Conservation (phyloP, 2,888 invertebrate genomes). For the Drosophila niveifrons region DNA sequence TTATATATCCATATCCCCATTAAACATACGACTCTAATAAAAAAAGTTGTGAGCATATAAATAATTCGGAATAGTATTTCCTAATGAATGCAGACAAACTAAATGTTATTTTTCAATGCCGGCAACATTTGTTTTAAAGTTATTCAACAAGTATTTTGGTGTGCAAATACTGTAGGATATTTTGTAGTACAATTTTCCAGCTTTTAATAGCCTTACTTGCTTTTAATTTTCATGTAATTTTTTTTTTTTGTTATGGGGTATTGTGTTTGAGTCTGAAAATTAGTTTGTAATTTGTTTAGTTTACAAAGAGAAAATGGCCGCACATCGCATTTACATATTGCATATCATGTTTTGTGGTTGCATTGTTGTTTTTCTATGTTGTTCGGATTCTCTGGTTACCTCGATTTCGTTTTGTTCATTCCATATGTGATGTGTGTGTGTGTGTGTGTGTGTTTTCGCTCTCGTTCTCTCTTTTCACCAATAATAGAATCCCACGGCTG, state of each 20-base stretch:
- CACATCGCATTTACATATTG: slow-evolving; percentile 66
- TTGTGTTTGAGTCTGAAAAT: slow-evolving; percentile 52
- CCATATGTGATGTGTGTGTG: not conserved
- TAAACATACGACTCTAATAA: too few species aligned
- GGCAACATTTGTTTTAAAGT: not conserved
- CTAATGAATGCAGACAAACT: too few species aligned
- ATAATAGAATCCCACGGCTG: slow-evolving; percentile 19
- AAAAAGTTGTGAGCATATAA: too few species aligned
- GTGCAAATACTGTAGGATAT: slow-evolving; percentile 4
- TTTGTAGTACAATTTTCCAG: not conserved
- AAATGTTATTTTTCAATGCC: too few species aligned
- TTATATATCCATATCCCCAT: too few species aligned
- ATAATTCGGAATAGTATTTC: too few species aligned
- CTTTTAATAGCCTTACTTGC: not conserved
- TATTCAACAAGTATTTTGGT: not conserved
- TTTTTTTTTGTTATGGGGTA: slow-evolving; percentile 6
- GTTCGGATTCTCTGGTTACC: slow-evolving; percentile 34
- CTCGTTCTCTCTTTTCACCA: slow-evolving; percentile 6
- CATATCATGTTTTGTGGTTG: slow-evolving; percentile 67
- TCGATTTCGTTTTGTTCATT: slow-evolving; percentile 1
- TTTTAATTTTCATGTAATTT: slow-evolving; percentile 10
- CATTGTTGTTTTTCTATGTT: slow-evolving; percentile 47
- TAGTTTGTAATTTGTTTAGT: slow-evolving; percentile 73
- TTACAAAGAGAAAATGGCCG: slow-evolving; percentile 60
- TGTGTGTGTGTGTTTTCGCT: too few species aligned